Conservation (phyloP, 2,113 vertebrate species). For the Apistogramma diplotaenia region DNA sequence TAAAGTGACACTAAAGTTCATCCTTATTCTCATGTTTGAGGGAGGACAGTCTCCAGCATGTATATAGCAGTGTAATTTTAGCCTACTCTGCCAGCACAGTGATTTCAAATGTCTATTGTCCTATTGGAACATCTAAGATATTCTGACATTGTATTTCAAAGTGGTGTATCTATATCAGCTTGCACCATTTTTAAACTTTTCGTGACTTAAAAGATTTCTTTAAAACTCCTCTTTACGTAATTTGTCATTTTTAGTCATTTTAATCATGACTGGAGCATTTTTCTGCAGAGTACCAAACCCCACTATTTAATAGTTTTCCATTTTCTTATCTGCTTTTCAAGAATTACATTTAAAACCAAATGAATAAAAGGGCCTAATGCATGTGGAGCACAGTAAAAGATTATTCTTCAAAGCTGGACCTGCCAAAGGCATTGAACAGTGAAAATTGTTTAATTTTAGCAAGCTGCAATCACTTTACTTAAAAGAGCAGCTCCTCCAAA, state of each 20-base stretch:
- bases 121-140: neutral
- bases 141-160: neutral
- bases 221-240: neutral
- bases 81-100: neutral
- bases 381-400: conserved; percentile 1
- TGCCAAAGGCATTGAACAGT: conserved; percentile 32
- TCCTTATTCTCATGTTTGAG: neutral
- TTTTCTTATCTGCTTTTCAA: conserved; percentile 42
- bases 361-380: conserved; percentile 16
- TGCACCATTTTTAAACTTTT: neutral
- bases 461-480: conserved; percentile 12
- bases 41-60: neutral
- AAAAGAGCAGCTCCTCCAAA: conserved; percentile 13
- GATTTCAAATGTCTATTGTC: neutral
- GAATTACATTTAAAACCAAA: conserved; percentile 38
- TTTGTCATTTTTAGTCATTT: conserved; percentile 4
- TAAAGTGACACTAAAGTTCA: no score
- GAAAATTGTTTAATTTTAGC: conserved; percentile 41
- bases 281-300: neutral
- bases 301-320: neutral
- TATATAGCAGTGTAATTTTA: neutral
- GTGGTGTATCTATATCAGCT: neutral
- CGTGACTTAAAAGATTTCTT: neutral
- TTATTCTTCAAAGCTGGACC: conserved; percentile 40
- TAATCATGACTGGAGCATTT: neutral